Evolutionary conservation across 2,113 vertebrate genomes (phyloP), one percentile per base, ranked within the genome.

Genomic region (Bungarus multicinctus): DNA sequence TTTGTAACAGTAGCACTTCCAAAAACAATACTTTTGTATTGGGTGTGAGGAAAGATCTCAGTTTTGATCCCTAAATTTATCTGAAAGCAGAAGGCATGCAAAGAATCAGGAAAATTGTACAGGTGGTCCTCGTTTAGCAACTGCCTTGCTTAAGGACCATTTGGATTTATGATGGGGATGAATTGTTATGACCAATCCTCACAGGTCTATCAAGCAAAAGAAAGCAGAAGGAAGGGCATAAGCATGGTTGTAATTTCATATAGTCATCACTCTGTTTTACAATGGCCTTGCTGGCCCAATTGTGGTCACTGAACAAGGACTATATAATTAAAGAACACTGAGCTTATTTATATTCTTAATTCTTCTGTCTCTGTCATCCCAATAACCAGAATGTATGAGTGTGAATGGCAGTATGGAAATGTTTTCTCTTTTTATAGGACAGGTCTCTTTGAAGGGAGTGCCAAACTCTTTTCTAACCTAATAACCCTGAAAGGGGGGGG

Each of bases 41-140:
- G 52, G 87, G 30, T 9, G 30, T 81, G 52, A 22, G 52, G 30
- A 50, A 22, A 55, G 52, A 22, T 34, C 52, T 88, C 30, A 16
- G 54, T 27, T 45, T 25, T 94, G 74, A 85, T 1, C 94, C 57
- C 34, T 90, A 64, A 89, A 93, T 90, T 90, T 91, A 69, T 93
- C 94, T 47, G 22, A 90, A 94, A 87, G 34, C 64, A 81, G 74
- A 43, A 22, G 6, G 34, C 34, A 39, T 81, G 74, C 16, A 22
- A 81, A 43, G 34, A 43, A 22, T 81, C 6, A 81, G 34, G 34
- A 39, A 39, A 39, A 81, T 43, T 81, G 74, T 43, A 43, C 18
- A 81, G 74, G 34, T 81, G 20, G 74, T 81, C 34, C 7, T 81
- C 18, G 0, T 81, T 43, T 43, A 81, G 34, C 6, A 39, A 43